Base-by-base conservation (phyloP, 2,888 invertebrate species). In the Hyposoter didymator region DNA sequence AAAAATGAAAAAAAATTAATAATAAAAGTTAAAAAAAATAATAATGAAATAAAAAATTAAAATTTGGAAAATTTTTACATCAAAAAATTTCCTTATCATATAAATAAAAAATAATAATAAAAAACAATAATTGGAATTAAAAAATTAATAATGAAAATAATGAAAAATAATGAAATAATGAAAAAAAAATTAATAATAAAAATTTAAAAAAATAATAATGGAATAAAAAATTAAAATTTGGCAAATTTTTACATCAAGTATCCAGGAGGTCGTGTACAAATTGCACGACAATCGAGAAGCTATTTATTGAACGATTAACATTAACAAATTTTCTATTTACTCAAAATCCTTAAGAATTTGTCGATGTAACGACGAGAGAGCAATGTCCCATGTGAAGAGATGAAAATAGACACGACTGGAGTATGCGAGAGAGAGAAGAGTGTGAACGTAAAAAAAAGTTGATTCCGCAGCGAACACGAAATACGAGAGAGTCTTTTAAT, bases 401-500 rank as follows among this genome's bases (percentile, higher is more conserved):
- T 28, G 5, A 28, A 28, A 28, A 28, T 12, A 22, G 52, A 52
- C 19, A 8, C n/a, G 1, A 49, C 10, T 47, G 45, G 39, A 67
- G 67, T 12, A 22, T 45, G 1, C 35, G 43, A 74, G 19, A 43
- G 22, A 17, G n/a, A 14, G 43, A 22, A 39, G 28, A n/a, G n/a
- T n/a, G n/a, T 45, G 12, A 52, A 14, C 28, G 67, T 59, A 35
- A 28, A 80, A 17, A 1, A 28, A 22, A 55, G 7, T 43, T 59
- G 22, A n/a, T 32, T 49, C 8, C 19, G 22, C 35, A 39, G 52
- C n/a, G n/a, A 10, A 45, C 19, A 64, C n/a, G 52, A 82, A 39
- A 59, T 45, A 55, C 14, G 49, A 72, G 52, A 73, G 64, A 73
- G 43, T 45, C 12, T 86, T 28, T 76, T 72, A 70, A 79, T 83